A percentile compares a stretch with the other conserved stretches of the same genome.
Conservation (phyloP, 2,888 invertebrate genomes). For the Melieria omissa region DNA sequence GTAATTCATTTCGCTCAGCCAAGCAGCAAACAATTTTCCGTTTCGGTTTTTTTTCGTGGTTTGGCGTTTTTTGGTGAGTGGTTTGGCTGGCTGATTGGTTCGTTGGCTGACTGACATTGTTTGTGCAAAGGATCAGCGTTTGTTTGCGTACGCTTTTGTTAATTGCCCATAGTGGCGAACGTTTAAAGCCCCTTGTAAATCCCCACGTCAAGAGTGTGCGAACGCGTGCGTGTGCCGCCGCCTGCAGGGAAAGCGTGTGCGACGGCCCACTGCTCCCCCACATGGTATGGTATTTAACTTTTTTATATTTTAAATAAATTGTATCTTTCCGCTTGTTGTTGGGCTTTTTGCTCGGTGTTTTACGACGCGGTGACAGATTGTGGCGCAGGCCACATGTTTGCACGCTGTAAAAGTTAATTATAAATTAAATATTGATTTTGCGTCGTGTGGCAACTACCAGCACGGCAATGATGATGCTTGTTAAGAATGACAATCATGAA, state of each 20-base stretch:
- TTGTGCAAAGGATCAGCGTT: conserved; percentile 62
- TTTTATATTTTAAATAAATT: conserved; percentile 41
- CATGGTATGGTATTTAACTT: conserved; percentile 37
- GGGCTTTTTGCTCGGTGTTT: conserved; percentile 29
- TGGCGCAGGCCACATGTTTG: conserved; percentile 9
- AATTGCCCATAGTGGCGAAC: conserved; percentile 63
- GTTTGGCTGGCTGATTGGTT: conserved; percentile 10
- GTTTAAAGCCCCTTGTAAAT: conserved; percentile 60
- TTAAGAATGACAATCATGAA: too few species aligned
- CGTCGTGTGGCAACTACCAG: conserved; percentile 29
- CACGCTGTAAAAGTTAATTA: conserved; percentile 60
- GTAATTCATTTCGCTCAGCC: neutral
- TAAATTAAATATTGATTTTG: conserved; percentile 66
- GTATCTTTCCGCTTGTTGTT: conserved; percentile 1
- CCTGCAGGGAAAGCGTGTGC: conserved; percentile 8
- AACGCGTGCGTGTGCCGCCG: conserved; percentile 11
- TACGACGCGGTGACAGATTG: conserved; percentile 2
- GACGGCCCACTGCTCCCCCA: conserved; percentile 17
- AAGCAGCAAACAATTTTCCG: too few species aligned
- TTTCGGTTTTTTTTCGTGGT: neutral
- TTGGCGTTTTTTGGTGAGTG: neutral
- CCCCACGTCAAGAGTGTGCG: conserved; percentile 44
- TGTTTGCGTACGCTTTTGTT: conserved; percentile 62
- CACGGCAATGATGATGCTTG: too few species aligned
- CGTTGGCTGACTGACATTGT: conserved; percentile 44